Evolutionary conservation across 2,113 vertebrate genomes (phyloP).

Genomic region (Podiceps cristatus): DNA sequence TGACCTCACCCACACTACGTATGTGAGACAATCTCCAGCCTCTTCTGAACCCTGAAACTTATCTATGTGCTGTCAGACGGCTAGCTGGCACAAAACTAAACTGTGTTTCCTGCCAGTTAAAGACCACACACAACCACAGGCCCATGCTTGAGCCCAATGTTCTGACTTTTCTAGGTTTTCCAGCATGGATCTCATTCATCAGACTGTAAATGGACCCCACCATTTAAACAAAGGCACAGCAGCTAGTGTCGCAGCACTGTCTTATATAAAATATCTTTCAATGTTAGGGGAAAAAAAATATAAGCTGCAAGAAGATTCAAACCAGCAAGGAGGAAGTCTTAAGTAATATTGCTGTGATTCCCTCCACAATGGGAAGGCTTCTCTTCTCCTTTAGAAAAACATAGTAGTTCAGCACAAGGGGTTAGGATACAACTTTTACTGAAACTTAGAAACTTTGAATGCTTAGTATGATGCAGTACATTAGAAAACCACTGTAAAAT

Average conservation of each 20-base stretch:
- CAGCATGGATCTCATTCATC: background rate
- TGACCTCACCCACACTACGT: background rate
- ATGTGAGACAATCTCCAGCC: background rate
- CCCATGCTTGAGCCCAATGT: accelerated
- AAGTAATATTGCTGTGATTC: background rate
- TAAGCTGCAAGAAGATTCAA: background rate
- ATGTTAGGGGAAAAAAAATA: accelerated
- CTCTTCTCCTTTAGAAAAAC: background rate
- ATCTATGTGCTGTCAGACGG: background rate
- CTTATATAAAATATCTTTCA: background rate
- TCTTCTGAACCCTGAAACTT: background rate
- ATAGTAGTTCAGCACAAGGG: background rate
- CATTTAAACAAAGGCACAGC: background rate
- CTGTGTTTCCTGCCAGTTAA: background rate
- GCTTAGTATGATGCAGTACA: background rate
- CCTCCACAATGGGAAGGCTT: background rate
- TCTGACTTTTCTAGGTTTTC: background rate
- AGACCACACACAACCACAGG: background rate
- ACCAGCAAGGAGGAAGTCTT: background rate
- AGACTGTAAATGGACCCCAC: background rate
- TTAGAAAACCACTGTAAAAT: background rate
- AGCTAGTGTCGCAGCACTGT: background rate
- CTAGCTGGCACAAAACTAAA: background rate
- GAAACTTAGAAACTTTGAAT: background rate
- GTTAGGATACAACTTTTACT: background rate